Base-by-base conservation (phyloP, 2,888 invertebrate species). In the Temnothorax ravouxi region DNA sequence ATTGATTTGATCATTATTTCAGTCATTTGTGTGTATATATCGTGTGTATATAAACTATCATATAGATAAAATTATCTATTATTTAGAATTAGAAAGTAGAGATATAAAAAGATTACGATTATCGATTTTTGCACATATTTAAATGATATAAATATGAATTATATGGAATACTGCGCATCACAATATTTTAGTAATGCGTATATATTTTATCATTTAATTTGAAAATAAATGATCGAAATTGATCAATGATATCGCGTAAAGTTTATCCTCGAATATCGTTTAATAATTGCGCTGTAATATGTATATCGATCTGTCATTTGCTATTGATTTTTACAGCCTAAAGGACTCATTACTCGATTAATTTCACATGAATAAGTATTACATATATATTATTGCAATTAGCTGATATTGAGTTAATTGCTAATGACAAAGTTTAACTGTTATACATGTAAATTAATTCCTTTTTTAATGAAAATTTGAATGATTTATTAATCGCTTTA, bases 151-250 rank as follows among this genome's bases (percentile, higher is more conserved):
- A 41, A 56, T 4, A n/a, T 18, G 34, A 69, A 34, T 50, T 50
- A 52, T n/a, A 50, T 67, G 21, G 21, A 66, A 44, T 67, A 8
- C 2, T 6, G 34, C 4, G 13, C 2, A 62, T 21, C 13, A n/a
- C 5, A 41, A 64, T 64, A 64, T 38, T 62, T 62, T 62, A 62
- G 38, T 29, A 29, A 29, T 29, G 29, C 29, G 29, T 29, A 29
- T 64, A 41, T 41, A 64, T 64, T 62, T 62, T 62, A 41, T n/a
- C n/a, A 38, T 41, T 64, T 44, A 41, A 18, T 0, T 41, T 64
- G 41, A 64, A 41, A 64, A 64, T 64, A 21, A 41, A 15, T 15
- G 64, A 4, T 41, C 1, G 15, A n/a, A 21, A 21, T 41, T 25
- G 15, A 29, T 15, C 29, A 34, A 64, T 64, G 1, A 64, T 41